Conservation (phyloP, 2,113 vertebrate genomes). For the Colaptes auratus region DNA sequence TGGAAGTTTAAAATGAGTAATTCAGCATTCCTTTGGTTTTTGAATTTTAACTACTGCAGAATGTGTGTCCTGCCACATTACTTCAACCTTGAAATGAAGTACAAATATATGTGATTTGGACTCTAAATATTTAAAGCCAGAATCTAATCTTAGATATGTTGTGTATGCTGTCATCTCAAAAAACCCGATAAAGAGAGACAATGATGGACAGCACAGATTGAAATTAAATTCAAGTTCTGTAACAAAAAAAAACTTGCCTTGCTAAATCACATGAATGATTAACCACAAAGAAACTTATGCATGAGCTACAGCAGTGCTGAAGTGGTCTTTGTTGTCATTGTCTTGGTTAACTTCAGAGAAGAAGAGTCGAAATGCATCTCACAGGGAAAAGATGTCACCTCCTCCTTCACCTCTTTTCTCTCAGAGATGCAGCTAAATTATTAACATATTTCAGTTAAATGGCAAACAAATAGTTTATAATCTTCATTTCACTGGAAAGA, state of each 20-base stretch:
- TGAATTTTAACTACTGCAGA: slow-evolving; percentile 4
- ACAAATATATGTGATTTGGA: slow-evolving; percentile 45
- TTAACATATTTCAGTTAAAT: slow-evolving; percentile 38
- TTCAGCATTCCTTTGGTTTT: slow-evolving; percentile 15
- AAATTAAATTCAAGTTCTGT: slow-evolving; percentile 35
- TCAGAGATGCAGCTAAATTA: not conserved
- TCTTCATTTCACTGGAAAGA: slow-evolving; percentile 16
- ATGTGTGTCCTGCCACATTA: slow-evolving; percentile 10
- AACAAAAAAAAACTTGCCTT: not conserved
- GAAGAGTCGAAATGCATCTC: not conserved
- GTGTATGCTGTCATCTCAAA: slow-evolving; percentile 37
- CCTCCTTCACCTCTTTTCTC: not conserved
- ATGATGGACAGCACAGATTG: slow-evolving; percentile 29
- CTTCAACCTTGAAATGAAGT: slow-evolving; percentile 48
- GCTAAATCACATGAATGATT: slow-evolving; percentile 57
- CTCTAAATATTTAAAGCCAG: slow-evolving; percentile 60
- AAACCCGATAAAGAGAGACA: not conserved
- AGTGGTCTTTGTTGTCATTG: not conserved
- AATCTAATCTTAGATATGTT: slow-evolving; percentile 58
- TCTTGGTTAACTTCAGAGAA: not conserved
- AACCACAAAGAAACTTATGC: slow-evolving; percentile 6
- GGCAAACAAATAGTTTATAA: slow-evolving; percentile 24
- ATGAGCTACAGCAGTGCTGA: not conserved
- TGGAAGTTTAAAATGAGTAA: slow-evolving; percentile 30
- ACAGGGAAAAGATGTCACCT: not conserved